phyloP scores from a whole-genome alignment of 2,113 vertebrate species.

The Malurus melanocephalus region DNA sequence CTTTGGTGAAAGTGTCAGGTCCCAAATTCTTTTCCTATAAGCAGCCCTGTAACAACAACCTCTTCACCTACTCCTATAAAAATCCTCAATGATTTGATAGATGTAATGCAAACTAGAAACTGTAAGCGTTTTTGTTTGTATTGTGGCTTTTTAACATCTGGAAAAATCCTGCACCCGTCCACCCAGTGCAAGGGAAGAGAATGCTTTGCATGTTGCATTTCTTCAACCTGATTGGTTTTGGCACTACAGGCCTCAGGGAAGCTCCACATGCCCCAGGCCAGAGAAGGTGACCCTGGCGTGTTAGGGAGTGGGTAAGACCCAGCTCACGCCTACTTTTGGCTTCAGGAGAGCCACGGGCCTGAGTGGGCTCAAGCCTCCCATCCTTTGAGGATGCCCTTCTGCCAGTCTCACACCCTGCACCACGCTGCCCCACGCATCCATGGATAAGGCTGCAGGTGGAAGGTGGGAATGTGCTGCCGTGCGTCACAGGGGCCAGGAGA shows the following conservation, averaged over 20 bases:
- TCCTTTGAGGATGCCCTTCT: slow-evolving; percentile 29
- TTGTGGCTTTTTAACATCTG: background rate
- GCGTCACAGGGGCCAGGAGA: background rate
- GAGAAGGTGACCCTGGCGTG: slow-evolving; percentile 40
- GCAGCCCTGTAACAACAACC: background rate
- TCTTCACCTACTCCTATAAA: background rate
- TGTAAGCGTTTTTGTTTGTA: background rate
- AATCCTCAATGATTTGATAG: background rate
- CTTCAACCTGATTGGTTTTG: background rate
- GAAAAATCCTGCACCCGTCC: background rate
- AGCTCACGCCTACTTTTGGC: background rate
- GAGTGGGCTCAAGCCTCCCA: background rate
- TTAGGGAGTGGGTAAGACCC: background rate
- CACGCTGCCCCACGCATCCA: background rate
- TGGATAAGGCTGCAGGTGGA: slow-evolving; percentile 10
- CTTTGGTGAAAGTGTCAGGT: background rate
- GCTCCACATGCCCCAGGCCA: slow-evolving; percentile 43
- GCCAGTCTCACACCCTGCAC: slow-evolving; percentile 9
- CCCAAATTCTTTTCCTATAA: background rate
- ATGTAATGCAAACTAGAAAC: background rate
- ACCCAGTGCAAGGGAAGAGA: background rate
- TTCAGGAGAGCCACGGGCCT: background rate
- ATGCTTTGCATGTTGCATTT: slow-evolving; percentile 32
- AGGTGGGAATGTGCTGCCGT: background rate
- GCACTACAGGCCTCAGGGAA: slow-evolving; percentile 33